Evolutionary conservation across 2,113 vertebrate species (phyloP).

Genomic region (Micromys minutus): DNA sequence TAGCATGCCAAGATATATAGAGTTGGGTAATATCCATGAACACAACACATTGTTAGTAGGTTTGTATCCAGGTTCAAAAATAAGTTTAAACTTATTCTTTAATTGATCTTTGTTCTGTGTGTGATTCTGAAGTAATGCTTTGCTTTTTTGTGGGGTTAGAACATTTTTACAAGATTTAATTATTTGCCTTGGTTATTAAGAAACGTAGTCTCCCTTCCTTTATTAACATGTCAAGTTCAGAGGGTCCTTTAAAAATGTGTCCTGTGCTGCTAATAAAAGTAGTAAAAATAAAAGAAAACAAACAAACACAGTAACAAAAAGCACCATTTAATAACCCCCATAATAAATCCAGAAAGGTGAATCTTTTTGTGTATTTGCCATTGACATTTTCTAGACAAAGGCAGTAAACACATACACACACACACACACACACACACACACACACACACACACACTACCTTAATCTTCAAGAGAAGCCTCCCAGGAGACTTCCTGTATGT

Average conservation of each 20-base stretch:
- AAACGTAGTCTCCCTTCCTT: neutral
- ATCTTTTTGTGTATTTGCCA: neutral
- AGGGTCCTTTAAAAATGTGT: constrained; percentile 2
- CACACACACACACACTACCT: neutral
- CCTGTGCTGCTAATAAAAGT: constrained; percentile 12
- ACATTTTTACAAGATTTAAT: constrained; percentile 50
- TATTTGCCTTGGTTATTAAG: constrained; percentile 6
- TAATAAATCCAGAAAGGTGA: neutral
- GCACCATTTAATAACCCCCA: neutral
- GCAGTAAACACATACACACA: neutral
- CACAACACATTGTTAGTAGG: constrained; percentile 1
- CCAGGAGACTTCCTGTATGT: neutral
- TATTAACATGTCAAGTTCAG: constrained; percentile 24
- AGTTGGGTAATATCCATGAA: neutral
- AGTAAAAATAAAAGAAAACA: constrained; percentile 13
- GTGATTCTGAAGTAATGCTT: neutral
- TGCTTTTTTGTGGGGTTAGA: neutral
- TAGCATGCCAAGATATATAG: neutral
- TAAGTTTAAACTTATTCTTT: neutral
- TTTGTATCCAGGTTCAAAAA: constrained; percentile 18
- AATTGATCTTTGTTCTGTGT: neutral
- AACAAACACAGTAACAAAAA: neutral
- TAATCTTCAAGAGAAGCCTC: neutral
- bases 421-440: neutral
- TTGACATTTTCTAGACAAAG: neutral